These are phyloP conservation scores for Xiphorhynchus erythropygius DNA, from an alignment of 2,797 vertebrate species.

Conservation along the genomic window DNA sequence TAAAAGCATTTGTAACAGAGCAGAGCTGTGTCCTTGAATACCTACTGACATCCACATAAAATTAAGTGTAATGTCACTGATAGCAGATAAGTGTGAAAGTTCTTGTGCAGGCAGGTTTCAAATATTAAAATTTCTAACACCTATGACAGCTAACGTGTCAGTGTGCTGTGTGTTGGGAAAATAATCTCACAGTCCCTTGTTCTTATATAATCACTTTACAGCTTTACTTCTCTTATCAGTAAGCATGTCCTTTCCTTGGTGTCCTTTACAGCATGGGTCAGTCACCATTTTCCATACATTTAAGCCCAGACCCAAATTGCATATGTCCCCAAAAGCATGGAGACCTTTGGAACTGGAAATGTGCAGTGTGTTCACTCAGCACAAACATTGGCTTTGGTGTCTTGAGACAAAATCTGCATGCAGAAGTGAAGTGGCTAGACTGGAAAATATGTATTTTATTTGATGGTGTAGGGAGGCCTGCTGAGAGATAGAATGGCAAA, in stretches of 20 bases:
- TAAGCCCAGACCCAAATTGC: neutral
- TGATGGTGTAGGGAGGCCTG: neutral
- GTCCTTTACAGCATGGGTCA: neutral
- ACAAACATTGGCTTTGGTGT: neutral
- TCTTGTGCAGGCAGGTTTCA: neutral
- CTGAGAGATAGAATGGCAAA: neutral
- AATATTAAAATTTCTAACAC: neutral
- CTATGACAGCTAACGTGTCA: neutral
- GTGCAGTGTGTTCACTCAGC: neutral
- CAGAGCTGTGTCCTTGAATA: neutral
- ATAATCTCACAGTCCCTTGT: neutral
- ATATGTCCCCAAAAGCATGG: neutral
- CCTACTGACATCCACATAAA: neutral
- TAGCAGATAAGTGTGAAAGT: neutral
- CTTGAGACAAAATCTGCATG: neutral
- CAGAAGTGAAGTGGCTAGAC: neutral
- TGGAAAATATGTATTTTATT: neutral
- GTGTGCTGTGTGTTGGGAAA: neutral
- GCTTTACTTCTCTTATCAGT: neutral
- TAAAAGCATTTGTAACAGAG: neutral
- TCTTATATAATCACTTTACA: neutral
- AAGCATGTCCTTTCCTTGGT: neutral
- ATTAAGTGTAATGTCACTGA: neutral
- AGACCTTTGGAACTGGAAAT: neutral
- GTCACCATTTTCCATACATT: neutral